These are phyloP conservation scores for Lontra canadensis DNA, from an alignment of 2,113 vertebrate genomes.

Conservation along the genomic window DNA sequence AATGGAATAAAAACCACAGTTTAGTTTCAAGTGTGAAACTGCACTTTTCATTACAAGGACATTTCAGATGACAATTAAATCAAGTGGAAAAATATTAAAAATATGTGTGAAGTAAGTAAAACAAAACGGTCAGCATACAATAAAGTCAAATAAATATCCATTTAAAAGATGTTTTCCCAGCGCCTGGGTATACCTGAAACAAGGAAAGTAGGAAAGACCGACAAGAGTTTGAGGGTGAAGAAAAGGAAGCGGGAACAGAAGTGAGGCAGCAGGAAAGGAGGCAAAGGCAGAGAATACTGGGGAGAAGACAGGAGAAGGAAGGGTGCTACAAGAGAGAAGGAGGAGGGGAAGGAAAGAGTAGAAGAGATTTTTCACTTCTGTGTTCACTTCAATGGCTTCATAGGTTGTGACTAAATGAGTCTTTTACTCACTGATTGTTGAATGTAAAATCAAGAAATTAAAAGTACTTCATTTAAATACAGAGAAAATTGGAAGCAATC, in stretches of 20 bases:
- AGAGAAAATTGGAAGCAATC: constrained; percentile 26
- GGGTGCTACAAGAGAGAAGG: neutral
- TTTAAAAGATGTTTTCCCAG: neutral
- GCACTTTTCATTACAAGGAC: neutral
- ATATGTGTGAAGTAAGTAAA: constrained; percentile 3
- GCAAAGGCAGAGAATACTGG: neutral
- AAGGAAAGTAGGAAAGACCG: neutral
- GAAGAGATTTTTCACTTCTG: neutral
- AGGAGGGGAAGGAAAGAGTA: rapidly evolving
- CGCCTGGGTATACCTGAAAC: neutral
- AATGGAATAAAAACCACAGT: constrained; percentile 1
- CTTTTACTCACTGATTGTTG: neutral
- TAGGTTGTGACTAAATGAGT: neutral
- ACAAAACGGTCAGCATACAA: neutral
- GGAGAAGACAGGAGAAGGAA: neutral
- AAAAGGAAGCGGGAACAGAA: neutral
- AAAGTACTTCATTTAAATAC: constrained; percentile 52
- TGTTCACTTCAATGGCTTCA: neutral
- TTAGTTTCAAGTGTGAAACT: constrained; percentile 24
- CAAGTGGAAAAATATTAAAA: neutral
- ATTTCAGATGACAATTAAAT: constrained; percentile 23
- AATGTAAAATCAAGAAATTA: constrained; percentile 22
- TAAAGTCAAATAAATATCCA: neutral
- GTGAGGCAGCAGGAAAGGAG: neutral
- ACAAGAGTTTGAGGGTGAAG: neutral